Evolutionary conservation across 2,888 invertebrate genomes (phyloP).

Genomic region (Ferdinandea cuprea): DNA sequence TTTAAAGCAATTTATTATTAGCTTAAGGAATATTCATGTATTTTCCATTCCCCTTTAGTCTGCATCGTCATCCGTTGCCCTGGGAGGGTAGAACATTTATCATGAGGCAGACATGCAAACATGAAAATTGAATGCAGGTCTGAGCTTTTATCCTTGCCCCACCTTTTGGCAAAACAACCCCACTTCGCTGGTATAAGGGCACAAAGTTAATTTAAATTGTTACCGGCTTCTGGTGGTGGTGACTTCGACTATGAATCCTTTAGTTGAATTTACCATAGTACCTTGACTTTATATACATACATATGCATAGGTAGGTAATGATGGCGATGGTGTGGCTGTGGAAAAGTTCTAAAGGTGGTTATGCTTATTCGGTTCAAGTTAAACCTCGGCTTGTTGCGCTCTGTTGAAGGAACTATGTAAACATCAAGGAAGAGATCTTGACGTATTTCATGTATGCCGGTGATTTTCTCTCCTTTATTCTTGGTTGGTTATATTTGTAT

Average conservation of each 20-base stretch:
- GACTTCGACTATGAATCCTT: conserved; percentile 20
- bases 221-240: conserved; percentile 19
- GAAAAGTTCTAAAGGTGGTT: background rate
- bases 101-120: conserved; percentile 58
- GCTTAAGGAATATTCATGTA: conserved; percentile 58
- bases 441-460: conserved; percentile 41
- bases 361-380: conserved; percentile 30
- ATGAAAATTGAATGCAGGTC: conserved; percentile 63
- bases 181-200: conserved; percentile 1
- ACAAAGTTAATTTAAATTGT: conserved; percentile 55
- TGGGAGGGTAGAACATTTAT: conserved; percentile 40
- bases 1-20: conserved; percentile 58
- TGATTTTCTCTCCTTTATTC: conserved; percentile 6
- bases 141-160: conserved; percentile 46
- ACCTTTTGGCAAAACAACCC: conserved; percentile 25
- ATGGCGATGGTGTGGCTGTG: background rate
- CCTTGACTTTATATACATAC: conserved; percentile 23
- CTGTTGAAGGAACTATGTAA: background rate
- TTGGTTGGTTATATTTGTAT: background rate
- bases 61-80: conserved; percentile 32
- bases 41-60: conserved; percentile 30
- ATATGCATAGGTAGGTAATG: background rate
- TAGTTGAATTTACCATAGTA: conserved; percentile 23
- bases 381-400: conserved; percentile 47
- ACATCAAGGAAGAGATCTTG: conserved; percentile 14